Conservation (phyloP, 2,113 vertebrate genomes). For the Lynx canadensis region DNA sequence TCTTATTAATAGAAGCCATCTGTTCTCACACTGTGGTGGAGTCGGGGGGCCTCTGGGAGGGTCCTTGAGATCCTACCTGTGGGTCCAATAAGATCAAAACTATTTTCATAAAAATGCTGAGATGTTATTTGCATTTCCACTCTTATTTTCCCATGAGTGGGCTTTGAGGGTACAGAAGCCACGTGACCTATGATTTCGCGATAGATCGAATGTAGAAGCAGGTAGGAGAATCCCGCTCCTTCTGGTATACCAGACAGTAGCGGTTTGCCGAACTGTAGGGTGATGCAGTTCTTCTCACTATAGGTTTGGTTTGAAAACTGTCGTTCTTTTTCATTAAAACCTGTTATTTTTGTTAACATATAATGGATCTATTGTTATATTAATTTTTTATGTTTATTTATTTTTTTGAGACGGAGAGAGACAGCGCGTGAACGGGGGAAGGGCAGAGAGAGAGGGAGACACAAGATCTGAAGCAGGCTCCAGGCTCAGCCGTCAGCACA, state of each 20-base stretch:
- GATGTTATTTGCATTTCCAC: not conserved
- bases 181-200: not conserved
- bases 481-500: no score
- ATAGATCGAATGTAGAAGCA: not conserved
- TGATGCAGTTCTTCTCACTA: not conserved
- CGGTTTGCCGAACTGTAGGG: not conserved
- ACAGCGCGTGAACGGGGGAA: no score
- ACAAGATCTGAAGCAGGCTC: no score
- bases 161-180: not conserved
- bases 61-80: not conserved
- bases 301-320: not conserved
- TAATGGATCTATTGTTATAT: not conserved
- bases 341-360: not conserved
- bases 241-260: not conserved
- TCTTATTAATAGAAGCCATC: not conserved
- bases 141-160: not conserved
- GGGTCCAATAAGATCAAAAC: not conserved
- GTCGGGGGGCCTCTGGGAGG: fast-evolving
- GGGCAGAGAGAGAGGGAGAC: no score
- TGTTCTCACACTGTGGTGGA: not conserved
- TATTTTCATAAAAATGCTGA: not conserved
- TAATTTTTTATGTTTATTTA: no score
- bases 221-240: not conserved
- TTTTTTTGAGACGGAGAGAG: no score
- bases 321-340: not conserved